A percentile compares a stretch with the other conserved stretches of the same genome.
These are phyloP conservation scores for Silurus meridionalis DNA, from an alignment of 2,113 vertebrate species.

Conservation along the genomic window DNA sequence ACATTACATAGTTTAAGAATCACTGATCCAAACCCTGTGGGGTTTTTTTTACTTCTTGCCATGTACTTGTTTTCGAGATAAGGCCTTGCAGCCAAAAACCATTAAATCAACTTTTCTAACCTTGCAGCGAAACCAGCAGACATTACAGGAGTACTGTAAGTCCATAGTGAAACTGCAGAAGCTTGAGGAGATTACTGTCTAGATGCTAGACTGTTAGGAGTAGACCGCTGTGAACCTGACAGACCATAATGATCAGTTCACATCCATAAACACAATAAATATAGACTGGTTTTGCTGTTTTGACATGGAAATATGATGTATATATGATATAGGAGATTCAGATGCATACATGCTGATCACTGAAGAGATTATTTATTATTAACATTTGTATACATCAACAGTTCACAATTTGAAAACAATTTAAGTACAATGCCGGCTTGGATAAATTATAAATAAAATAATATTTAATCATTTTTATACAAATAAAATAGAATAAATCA, in stretches of 20 bases:
- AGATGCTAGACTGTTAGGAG: background rate
- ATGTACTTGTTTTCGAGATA: background rate
- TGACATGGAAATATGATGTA: no score
- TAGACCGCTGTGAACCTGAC: background rate
- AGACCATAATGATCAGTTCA: conserved; percentile 29
- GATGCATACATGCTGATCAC: no score
- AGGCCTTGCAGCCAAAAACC: background rate
- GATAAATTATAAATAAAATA: no score
- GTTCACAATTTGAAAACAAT: no score
- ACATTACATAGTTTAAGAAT: background rate
- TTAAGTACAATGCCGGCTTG: no score
- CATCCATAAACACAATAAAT: background rate
- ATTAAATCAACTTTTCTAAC: conserved; percentile 7
- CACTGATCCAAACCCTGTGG: background rate
- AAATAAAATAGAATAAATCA: no score
- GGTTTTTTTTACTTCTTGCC: background rate
- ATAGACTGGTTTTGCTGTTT: background rate
- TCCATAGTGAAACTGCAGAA: conserved; percentile 5
- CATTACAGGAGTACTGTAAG: background rate
- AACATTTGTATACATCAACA: no score
- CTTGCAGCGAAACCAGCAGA: background rate
- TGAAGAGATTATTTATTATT: no score
- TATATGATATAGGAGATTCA: no score
- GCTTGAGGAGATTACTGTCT: conserved; percentile 22
- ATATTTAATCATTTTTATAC: no score